Evolutionary conservation across 2,113 vertebrate species (phyloP).

Genomic region (Gymnarchus niloticus): DNA sequence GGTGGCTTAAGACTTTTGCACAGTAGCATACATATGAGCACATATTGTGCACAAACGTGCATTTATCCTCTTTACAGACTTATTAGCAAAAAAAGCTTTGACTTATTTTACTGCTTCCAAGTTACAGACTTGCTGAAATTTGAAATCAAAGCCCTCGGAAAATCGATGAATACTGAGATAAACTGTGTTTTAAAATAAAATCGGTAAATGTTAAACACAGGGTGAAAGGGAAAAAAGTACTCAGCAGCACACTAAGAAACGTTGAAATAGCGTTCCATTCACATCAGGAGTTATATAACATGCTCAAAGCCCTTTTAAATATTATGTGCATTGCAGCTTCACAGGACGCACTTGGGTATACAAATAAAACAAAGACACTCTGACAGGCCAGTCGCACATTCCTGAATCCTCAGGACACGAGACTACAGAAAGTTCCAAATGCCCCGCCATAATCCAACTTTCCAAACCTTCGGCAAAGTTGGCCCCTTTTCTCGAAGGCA

Average conservation of each 20-base stretch:
- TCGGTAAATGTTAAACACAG: background rate
- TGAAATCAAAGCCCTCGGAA: background rate
- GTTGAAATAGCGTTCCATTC: constrained; percentile 9
- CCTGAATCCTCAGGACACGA: constrained; percentile 29
- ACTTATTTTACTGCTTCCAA: background rate
- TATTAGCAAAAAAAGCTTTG: background rate
- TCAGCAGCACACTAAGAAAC: constrained; percentile 14
- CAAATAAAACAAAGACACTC: constrained; percentile 25
- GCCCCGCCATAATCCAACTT: constrained; percentile 28
- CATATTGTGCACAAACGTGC: background rate
- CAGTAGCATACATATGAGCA: background rate
- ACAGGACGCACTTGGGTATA: constrained; percentile 24
- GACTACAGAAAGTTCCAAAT: constrained; percentile 34
- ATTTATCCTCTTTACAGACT: background rate
- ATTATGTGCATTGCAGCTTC: constrained; percentile 1
- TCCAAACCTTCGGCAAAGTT: constrained; percentile 35
- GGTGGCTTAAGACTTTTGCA: no score
- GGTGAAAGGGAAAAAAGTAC: background rate
- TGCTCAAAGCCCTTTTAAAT: constrained; percentile 21
- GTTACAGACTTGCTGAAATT: constrained; percentile 2
- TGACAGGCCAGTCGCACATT: constrained; percentile 19
- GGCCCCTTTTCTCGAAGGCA: constrained; percentile 14
- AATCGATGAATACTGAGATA: background rate
- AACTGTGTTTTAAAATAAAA: background rate
- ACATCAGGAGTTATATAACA: constrained; percentile 19